phyloP scores from a whole-genome alignment of 2,113 vertebrate species.

The Actenoides hombroni region DNA sequence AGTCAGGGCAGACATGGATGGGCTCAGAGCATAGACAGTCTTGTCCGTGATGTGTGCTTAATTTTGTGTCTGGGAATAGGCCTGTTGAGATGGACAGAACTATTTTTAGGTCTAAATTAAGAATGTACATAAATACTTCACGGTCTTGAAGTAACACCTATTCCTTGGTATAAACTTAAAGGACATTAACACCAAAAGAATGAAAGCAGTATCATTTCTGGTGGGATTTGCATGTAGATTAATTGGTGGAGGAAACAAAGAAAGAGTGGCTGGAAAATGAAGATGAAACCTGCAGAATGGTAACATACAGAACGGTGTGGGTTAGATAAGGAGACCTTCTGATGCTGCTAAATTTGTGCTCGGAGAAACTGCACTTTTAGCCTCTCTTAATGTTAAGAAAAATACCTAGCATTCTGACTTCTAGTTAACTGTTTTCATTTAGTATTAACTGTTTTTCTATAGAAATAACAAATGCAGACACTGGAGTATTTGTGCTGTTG shows the following conservation, averaged over 20 bases:
- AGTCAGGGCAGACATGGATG: background rate
- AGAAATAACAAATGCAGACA: background rate
- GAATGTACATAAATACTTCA: background rate
- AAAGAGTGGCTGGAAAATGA: background rate
- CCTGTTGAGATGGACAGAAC: background rate
- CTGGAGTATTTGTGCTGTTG: background rate
- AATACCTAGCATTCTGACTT: background rate
- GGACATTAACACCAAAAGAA: background rate
- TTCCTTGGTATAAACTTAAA: background rate
- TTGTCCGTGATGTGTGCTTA: accelerated
- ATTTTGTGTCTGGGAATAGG: background rate
- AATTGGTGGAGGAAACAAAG: background rate
- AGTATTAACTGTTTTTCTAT: background rate
- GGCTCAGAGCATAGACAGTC: background rate
- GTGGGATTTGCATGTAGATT: background rate
- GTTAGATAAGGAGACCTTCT: background rate
- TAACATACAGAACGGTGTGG: accelerated
- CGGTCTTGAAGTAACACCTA: background rate
- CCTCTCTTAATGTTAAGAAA: background rate
- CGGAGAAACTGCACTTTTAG: background rate
- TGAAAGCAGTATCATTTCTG: background rate
- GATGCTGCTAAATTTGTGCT: background rate
- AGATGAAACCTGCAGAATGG: background rate
- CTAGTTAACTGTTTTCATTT: background rate
- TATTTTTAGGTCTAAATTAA: background rate